Base-by-base conservation (phyloP, 1,140 invertebrate genomes). In the Bombus consobrinus region DNA sequence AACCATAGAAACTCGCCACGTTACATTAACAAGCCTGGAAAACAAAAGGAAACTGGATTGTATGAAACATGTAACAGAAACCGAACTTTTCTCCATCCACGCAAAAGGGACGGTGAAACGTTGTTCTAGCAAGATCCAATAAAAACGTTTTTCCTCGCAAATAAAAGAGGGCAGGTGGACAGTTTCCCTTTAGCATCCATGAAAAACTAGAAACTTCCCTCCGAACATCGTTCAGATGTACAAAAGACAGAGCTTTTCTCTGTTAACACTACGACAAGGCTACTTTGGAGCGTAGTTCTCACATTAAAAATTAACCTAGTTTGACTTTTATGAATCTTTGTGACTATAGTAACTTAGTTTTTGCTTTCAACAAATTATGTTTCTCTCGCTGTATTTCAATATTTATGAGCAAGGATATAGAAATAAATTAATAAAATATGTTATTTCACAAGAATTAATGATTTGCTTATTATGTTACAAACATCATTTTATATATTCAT, bases 81-180 rank as follows among this genome's bases (percentile, higher is more conserved):
- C 28, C 13, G 3, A 64, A 78, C 57, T 62, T 41, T 41, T 37
- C 28, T 59, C 37, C 41, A 13, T 25, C 53, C 37, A 37, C 22
- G 28, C 9, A 9, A 41, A 41, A 41, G 34, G n/a, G 41, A 64
- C 3, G 57, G 15, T n/a, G 57, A n/a, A 78, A 78, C 39, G 15
- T 78, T 78, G 25, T 34, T 41, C 57, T 41, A 66, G 39, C 57
- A 62, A 64, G 57, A 64, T 22, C 28, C 74, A 59, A 41, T 78
- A 62, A 77, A 77, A 64, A 78, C 15, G 22, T 18, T 28, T 62
- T n/a, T 57, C 34, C 15, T 78, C 8, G 75, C 59, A 64, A 78
- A 78, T 28, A 32, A 32, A 78, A 34, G 28, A 39, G 57, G 8
- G 22, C n/a, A 32, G 8, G 37, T 64, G 28, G 37, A 64, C 75